Percentiles rank a stretch among this genome's conserved stretches.
phyloP scores from a whole-genome alignment of 2,113 vertebrate species.

The Electrona antarctica region DNA sequence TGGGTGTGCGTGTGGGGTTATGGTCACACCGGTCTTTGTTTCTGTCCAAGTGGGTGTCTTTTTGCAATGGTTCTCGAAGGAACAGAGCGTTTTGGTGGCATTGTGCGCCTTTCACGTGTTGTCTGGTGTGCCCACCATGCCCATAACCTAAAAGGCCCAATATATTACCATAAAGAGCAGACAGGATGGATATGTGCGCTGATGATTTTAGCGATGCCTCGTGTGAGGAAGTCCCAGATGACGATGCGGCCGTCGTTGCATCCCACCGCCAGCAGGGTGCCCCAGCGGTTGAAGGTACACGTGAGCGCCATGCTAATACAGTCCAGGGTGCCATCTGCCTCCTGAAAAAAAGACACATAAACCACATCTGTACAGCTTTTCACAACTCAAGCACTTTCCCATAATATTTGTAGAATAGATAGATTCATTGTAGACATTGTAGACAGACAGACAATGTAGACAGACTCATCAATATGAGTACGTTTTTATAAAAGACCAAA shows the following conservation, averaged over 20 bases:
- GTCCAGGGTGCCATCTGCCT: constrained; percentile 96
- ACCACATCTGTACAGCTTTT: neutral
- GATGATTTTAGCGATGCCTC: constrained; percentile 98
- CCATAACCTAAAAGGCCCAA: neutral
- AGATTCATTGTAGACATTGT: no score
- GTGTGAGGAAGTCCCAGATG: constrained; percentile 98
- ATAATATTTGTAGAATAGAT: no score
- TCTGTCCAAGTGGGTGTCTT: no score
- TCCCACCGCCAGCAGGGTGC: constrained; percentile 94
- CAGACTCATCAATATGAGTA: no score
- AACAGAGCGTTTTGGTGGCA: no score
- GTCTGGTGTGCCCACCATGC: no score
- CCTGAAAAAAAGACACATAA: constrained; percentile 74
- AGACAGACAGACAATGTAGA: no score
- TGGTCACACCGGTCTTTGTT: no score
- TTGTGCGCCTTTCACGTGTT: no score
- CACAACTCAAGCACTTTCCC: no score
- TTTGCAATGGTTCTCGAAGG: no score
- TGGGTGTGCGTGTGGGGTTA: neutral
- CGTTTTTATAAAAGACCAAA: no score
- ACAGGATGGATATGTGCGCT: constrained; percentile 98
- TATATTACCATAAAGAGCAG: constrained; percentile 90
- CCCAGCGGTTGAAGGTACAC: constrained; percentile 99
- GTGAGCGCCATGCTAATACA: constrained; percentile 99
- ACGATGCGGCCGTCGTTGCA: constrained; percentile 98